phyloP scores from a whole-genome alignment of 2,888 invertebrate genomes.

The Fragum whitleyi region DNA sequence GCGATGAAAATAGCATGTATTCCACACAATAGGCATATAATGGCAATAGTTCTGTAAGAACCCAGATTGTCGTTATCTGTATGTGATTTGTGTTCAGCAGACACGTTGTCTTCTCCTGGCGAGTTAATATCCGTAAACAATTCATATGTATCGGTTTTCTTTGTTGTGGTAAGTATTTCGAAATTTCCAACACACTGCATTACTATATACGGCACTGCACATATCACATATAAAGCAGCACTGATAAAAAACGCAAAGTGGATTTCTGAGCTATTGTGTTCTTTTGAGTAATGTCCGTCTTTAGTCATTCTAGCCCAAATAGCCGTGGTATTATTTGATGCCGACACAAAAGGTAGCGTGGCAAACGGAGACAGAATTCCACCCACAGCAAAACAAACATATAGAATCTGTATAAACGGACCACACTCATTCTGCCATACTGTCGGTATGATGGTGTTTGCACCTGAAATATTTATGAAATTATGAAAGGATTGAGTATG shows the following conservation, averaged over 20 bases:
- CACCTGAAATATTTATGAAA: slow-evolving; percentile 32
- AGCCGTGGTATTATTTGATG: neutral
- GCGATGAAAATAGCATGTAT: neutral
- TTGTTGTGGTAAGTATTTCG: neutral
- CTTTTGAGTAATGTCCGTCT: neutral
- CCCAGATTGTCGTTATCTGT: neutral
- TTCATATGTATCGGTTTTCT: neutral
- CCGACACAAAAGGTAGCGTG: slow-evolving; percentile 18
- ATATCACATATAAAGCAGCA: neutral
- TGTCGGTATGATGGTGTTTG: slow-evolving; percentile 31
- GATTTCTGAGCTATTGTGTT: neutral
- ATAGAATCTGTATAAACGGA: slow-evolving; percentile 26
- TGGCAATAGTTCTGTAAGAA: no score
- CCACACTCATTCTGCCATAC: slow-evolving; percentile 29
- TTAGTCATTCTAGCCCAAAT: neutral
- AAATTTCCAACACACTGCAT: neutral
- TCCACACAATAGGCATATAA: neutral
- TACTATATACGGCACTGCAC: neutral
- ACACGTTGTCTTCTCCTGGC: no score
- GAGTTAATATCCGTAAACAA: no score
- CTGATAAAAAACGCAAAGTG: neutral
- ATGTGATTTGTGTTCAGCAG: neutral
- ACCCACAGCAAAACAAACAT: slow-evolving; percentile 24
- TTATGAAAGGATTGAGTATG: neutral
- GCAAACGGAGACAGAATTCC: slow-evolving; percentile 24